phyloP scores from a whole-genome alignment of 1,140 invertebrate genomes.

The Drosophila teissieri region DNA sequence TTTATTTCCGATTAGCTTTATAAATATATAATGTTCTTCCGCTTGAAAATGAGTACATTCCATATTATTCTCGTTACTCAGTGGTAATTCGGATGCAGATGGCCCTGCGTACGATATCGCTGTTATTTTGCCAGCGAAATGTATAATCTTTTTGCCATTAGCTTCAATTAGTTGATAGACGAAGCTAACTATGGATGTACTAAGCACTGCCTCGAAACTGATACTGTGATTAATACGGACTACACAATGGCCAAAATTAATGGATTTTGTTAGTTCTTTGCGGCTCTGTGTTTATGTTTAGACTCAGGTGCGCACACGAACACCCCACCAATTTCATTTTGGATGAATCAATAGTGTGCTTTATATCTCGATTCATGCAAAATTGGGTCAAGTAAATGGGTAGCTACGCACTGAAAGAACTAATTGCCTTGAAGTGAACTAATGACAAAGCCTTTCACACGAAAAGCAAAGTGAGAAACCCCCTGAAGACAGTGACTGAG shows the following conservation, averaged over 20 bases:
- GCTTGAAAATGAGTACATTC: not conserved
- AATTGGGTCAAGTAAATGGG: conserved; percentile 39
- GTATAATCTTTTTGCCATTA: conserved; percentile 22
- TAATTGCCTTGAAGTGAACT: conserved; percentile 41
- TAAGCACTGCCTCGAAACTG: conserved; percentile 37
- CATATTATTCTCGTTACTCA: not conserved
- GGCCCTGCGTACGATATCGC: conserved; percentile 9
- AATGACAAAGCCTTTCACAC: conserved; percentile 65
- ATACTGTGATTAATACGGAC: conserved; percentile 36
- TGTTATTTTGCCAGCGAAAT: conserved; percentile 11
- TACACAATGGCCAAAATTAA: conserved; percentile 57
- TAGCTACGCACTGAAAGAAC: conserved; percentile 23
- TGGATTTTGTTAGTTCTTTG: conserved; percentile 54
- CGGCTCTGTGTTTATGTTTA: conserved; percentile 25
- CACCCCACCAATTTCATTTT: conserved; percentile 9
- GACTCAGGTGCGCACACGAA: conserved; percentile 32
- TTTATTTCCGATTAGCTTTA: not conserved
- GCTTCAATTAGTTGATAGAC: conserved; percentile 38
- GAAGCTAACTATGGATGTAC: conserved; percentile 4
- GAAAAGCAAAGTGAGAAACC: conserved; percentile 5
- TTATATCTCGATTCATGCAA: conserved; percentile 27
- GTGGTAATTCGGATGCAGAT: not conserved
- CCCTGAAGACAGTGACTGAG: conserved; percentile 45
- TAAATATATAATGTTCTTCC: not conserved
- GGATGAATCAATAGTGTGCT: conserved; percentile 51